phyloP scores from a whole-genome alignment of 2,888 invertebrate genomes.

The Kryphioiulus occultus region DNA sequence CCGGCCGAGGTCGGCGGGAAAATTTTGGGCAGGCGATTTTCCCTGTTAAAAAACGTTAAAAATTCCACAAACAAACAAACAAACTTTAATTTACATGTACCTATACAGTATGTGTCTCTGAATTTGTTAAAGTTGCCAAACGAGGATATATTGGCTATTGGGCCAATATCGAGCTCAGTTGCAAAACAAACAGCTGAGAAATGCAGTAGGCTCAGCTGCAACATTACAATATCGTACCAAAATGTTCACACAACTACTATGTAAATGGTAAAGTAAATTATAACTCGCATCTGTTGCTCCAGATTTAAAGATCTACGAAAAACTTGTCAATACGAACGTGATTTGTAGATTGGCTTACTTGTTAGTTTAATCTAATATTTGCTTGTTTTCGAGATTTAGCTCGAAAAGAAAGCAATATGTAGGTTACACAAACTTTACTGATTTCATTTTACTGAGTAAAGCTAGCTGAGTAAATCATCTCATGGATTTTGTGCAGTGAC shows the following conservation, averaged over 20 bases:
- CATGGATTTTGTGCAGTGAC: not conserved
- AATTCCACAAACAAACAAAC: too few relatives aligned
- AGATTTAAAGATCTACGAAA: not conserved
- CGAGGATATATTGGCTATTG: too few relatives aligned
- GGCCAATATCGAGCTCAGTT: too few relatives aligned
- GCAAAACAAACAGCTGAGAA: too few relatives aligned
- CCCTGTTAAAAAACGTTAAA: too few relatives aligned
- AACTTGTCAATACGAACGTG: not conserved
- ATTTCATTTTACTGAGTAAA: not conserved
- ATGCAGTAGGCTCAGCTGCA: too few relatives aligned
- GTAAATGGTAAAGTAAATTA: not conserved
- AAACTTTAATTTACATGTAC: too few relatives aligned
- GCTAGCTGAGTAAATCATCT: not conserved
- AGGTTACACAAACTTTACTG: not conserved
- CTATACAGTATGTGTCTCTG: too few relatives aligned
- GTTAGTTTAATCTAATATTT: not conserved
- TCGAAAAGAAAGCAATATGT: not conserved
- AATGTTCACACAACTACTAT: not conserved
- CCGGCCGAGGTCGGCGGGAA: too few relatives aligned
- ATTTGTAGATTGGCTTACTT: not conserved
- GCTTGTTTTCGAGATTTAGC: not conserved
- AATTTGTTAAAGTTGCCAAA: too few relatives aligned
- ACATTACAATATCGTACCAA: too few relatives aligned
- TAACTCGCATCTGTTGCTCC: not conserved
- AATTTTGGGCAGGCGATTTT: too few relatives aligned